Conservation (phyloP, 2,113 vertebrate species). For the Poeciliopsis prolifica region DNA sequence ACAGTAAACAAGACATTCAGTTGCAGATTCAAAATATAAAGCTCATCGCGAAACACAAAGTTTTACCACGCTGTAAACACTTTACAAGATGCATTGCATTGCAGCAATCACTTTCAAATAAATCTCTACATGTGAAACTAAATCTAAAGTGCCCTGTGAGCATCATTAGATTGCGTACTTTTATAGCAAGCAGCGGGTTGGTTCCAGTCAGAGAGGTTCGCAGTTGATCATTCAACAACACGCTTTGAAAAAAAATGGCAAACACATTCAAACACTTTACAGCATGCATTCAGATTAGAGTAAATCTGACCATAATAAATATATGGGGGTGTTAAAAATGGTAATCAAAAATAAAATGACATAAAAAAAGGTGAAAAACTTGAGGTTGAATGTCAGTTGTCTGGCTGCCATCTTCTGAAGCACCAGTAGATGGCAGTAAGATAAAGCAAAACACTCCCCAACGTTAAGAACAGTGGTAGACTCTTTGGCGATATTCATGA, state of each 20-base stretch:
- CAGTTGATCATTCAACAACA: slow-evolving; percentile 32
- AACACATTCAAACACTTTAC: slow-evolving; percentile 46
- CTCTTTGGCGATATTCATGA: slow-evolving; percentile 13
- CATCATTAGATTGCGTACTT: slow-evolving; percentile 29
- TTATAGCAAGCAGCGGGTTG: slow-evolving; percentile 16
- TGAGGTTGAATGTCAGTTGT: too few species aligned
- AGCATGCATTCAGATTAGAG: slow-evolving; percentile 38
- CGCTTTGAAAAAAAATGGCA: slow-evolving; percentile 30
- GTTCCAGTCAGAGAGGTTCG: slow-evolving; percentile 49
- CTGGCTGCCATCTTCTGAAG: slow-evolving; percentile 23
- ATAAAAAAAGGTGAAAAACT: background rate
- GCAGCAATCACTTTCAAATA: slow-evolving; percentile 12
- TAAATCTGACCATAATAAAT: slow-evolving; percentile 15
- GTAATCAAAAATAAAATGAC: background rate
- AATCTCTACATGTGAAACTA: background rate
- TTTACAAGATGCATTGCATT: slow-evolving; percentile 15
- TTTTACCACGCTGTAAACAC: slow-evolving; percentile 25
- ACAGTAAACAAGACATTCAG: slow-evolving; percentile 24
- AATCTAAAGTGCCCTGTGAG: slow-evolving; percentile 44
- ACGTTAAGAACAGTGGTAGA: slow-evolving; percentile 4
- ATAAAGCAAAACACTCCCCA: slow-evolving; percentile 43
- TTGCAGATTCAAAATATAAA: slow-evolving; percentile 12
- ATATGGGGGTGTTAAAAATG: background rate
- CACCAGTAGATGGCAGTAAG: slow-evolving; percentile 72
- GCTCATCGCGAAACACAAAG: slow-evolving; percentile 23